Percentiles rank a stretch among this genome's conserved stretches.
Conservation (phyloP, 2,113 vertebrate species). For the Myocastor coypus region DNA sequence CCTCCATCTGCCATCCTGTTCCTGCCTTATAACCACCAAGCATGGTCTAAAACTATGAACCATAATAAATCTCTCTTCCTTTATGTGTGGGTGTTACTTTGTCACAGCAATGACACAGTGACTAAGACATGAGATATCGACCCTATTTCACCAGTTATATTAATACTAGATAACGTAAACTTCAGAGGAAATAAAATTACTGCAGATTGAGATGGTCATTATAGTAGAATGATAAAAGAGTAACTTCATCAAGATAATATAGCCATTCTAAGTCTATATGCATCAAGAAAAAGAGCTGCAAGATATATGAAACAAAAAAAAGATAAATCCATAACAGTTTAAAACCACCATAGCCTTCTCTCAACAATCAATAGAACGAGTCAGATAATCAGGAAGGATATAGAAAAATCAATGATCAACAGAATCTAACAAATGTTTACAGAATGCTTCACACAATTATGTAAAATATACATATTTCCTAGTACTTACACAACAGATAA, state of each 20-base stretch:
- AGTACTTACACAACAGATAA: neutral
- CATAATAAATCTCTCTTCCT: no score
- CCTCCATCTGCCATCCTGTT: no score
- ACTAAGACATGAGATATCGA: neutral
- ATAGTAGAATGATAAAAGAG: neutral
- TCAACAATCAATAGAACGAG: neutral
- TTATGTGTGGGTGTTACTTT: neutral
- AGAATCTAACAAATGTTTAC: neutral
- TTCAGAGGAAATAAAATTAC: slow-evolving; percentile 12
- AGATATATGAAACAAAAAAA: neutral
- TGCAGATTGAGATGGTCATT: neutral
- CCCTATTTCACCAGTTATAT: neutral
- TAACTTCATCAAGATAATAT: neutral
- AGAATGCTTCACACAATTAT: neutral
- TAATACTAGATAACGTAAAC: neutral
- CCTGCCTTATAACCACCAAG: no score
- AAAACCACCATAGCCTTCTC: neutral
- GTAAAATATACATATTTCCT: neutral
- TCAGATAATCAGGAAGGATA: neutral
- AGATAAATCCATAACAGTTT: neutral
- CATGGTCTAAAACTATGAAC: no score
- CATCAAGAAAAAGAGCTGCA: neutral
- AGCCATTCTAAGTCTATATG: neutral
- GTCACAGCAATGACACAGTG: neutral
- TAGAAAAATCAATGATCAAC: neutral